phyloP scores from a whole-genome alignment of 2,797 vertebrate species.

The Pipistrellus nathusii region DNA sequence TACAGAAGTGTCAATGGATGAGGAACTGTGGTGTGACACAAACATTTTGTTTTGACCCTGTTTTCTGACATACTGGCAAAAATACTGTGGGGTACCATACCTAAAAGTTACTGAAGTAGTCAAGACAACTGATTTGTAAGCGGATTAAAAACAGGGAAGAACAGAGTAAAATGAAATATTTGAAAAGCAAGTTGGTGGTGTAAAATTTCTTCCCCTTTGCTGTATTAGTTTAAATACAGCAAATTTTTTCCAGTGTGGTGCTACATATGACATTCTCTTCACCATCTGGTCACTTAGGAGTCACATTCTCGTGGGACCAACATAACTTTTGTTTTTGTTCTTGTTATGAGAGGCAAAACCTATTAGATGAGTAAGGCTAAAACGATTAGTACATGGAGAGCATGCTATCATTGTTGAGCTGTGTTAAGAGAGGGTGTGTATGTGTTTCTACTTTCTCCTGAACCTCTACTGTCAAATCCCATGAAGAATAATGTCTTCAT shows the following conservation, averaged over 20 bases:
- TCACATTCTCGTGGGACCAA: neutral
- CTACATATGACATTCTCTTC: neutral
- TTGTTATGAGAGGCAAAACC: constrained; percentile 32
- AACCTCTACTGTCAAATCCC: constrained; percentile 37
- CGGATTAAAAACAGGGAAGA: neutral
- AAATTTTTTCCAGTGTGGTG: neutral
- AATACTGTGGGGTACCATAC: neutral
- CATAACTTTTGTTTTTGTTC: neutral
- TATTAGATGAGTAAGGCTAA: constrained; percentile 46
- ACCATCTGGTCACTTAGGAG: neutral
- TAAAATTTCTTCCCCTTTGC: neutral
- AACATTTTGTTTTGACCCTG: neutral
- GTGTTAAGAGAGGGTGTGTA: neutral
- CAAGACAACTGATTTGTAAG: neutral
- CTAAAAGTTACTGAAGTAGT: neutral
- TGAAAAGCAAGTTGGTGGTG: neutral
- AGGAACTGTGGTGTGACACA: neutral
- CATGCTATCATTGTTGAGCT: constrained; percentile 56
- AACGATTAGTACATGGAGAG: neutral
- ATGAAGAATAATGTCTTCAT: constrained; percentile 72
- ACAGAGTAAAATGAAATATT: neutral
- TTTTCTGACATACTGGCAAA: neutral
- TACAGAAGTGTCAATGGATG: neutral
- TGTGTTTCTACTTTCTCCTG: constrained; percentile 70
- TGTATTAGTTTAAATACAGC: constrained; percentile 36